Conservation (phyloP, 2,113 vertebrate species). For the Pangasianodon hypophthalmus region DNA sequence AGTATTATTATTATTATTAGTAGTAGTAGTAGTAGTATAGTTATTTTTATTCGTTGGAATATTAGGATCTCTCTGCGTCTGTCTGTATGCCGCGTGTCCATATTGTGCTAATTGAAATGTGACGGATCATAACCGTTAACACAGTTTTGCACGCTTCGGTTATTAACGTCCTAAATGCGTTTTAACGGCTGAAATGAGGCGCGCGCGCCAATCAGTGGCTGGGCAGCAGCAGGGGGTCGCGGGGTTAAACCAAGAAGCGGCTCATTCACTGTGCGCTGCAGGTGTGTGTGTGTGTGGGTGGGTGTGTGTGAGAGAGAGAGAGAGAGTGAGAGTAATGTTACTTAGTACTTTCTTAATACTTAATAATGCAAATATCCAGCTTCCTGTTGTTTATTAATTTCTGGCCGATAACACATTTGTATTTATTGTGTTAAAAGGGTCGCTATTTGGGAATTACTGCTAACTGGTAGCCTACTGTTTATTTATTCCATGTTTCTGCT, state of each 20-base stretch:
- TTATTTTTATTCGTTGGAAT: not conserved
- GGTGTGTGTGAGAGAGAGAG: slow-evolving; percentile 8
- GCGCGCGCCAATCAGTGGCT: slow-evolving; percentile 79
- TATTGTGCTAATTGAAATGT: slow-evolving; percentile 77
- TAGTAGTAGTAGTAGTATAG: not conserved
- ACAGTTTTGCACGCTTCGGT: slow-evolving; percentile 84
- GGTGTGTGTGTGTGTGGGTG: slow-evolving; percentile 31
- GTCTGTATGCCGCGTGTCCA: not conserved
- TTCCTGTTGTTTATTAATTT: not conserved
- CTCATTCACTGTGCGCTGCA: slow-evolving; percentile 56
- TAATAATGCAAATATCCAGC: not conserved
- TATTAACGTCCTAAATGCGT: slow-evolving; percentile 81
- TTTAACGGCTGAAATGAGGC: slow-evolving; percentile 74
- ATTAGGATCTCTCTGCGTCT: not conserved
- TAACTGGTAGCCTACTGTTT: not conserved
- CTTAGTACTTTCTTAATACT: not conserved
- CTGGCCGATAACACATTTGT: too few species aligned
- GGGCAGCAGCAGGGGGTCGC: slow-evolving; percentile 63
- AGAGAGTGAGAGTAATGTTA: not conserved
- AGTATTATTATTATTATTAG: not conserved
- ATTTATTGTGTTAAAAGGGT: not conserved
- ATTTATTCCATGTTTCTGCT: not conserved
- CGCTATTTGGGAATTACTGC: not conserved
- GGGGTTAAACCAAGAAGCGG: slow-evolving; percentile 73
- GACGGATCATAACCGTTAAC: slow-evolving; percentile 82